These are phyloP conservation scores for Pogonognathellus flavescens DNA, from an alignment of 1,140 invertebrate species.

Conservation along the genomic window DNA sequence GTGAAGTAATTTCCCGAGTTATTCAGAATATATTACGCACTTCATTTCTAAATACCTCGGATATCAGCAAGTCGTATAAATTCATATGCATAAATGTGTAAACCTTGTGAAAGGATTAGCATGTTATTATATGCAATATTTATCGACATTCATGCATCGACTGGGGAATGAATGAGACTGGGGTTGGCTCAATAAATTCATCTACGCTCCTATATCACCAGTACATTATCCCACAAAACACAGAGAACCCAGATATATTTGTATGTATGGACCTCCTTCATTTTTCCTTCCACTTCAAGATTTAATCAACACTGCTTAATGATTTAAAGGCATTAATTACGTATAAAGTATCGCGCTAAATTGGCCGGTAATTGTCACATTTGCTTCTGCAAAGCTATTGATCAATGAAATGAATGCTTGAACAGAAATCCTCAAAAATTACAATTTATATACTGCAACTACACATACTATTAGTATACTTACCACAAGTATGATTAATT, in stretches of 20 bases:
- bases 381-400: slow-evolving; percentile 26
- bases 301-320: slow-evolving; percentile 40
- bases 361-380: slow-evolving; percentile 52
- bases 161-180: slow-evolving; percentile 10
- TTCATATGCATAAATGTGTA: not conserved
- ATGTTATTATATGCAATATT: slow-evolving; percentile 50
- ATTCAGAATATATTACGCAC: slow-evolving; percentile 14
- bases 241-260: not conserved
- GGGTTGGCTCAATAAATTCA: not conserved
- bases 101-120: slow-evolving; percentile 35
- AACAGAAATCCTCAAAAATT: slow-evolving; percentile 31
- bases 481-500: slow-evolving; percentile 35
- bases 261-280: not conserved
- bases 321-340: slow-evolving; percentile 54
- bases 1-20: not conserved
- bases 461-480: too few species aligned
- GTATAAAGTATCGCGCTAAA: slow-evolving; percentile 43
- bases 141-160: slow-evolving; percentile 46
- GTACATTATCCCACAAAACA: too few species aligned
- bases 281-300: slow-evolving; percentile 44
- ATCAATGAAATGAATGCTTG: slow-evolving; percentile 36
- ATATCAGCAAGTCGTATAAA: slow-evolving; percentile 33
- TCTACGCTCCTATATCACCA: not conserved
- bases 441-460: slow-evolving; percentile 9
- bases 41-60: slow-evolving; percentile 25